phyloP scores from a whole-genome alignment of 2,113 vertebrate genomes.

The Ancistrus triradiatus region DNA sequence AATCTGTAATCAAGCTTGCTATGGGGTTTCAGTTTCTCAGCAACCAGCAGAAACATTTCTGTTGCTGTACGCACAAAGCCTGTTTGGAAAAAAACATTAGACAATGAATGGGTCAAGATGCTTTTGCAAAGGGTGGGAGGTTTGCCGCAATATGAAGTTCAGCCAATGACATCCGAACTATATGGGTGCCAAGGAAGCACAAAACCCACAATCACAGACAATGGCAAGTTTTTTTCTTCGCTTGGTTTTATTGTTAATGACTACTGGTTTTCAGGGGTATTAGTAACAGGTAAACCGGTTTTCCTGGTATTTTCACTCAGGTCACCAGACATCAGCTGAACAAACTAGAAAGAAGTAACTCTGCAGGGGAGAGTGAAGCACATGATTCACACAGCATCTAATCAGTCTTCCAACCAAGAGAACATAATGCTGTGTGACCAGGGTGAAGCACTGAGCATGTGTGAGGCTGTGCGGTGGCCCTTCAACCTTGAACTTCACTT shows the following conservation, averaged over 20 bases:
- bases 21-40: constrained; percentile 28
- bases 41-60: constrained; percentile 29
- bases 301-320: neutral
- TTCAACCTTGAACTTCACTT: neutral
- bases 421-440: constrained; percentile 17
- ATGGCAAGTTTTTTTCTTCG: constrained; percentile 19
- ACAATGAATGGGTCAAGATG: constrained; percentile 21
- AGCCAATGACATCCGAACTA: neutral
- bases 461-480: neutral
- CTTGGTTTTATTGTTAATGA: neutral
- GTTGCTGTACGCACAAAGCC: neutral
- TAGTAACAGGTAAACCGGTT: constrained; percentile 13
- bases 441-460: neutral
- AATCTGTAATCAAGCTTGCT: constrained; percentile 28
- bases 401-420: constrained; percentile 33
- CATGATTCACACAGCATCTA: constrained; percentile 30
- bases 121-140: too few relatives aligned
- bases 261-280: neutral
- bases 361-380: neutral
- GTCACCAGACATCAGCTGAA: constrained; percentile 9
- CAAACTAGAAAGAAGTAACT: constrained; percentile 2
- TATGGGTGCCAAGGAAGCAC: constrained; percentile 22
- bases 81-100: constrained; percentile 8
- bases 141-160: neutral
- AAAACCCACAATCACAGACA: constrained; percentile 25